Percentiles rank a stretch among this genome's conserved stretches.
Conservation (phyloP, 2,888 invertebrate genomes). For the Syrphus vitripennis region DNA sequence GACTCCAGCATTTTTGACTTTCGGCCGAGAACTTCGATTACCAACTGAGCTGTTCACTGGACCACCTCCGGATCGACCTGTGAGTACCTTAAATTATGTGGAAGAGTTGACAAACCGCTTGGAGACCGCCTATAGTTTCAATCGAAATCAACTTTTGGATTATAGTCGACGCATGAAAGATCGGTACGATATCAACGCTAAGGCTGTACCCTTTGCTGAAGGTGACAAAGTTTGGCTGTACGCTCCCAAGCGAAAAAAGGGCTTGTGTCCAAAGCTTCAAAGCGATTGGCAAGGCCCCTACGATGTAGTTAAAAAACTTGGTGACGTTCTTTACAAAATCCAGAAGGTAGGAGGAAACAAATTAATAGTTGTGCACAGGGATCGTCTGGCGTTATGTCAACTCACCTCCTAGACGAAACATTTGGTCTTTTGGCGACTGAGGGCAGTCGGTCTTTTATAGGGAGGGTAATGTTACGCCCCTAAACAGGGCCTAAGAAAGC, state of each 20-base stretch:
- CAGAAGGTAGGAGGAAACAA: background rate
- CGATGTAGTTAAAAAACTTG: background rate
- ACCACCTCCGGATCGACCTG: slow-evolving; percentile 39
- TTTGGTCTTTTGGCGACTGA: too few relatives aligned
- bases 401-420: background rate
- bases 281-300: background rate
- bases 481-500: too few relatives aligned
- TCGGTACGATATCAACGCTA: background rate
- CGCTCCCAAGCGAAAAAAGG: slow-evolving; percentile 7
- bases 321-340: background rate
- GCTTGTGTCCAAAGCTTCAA: background rate
- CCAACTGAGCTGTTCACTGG: slow-evolving; percentile 72
- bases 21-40: slow-evolving; percentile 68
- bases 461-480: too few relatives aligned
- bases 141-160: background rate
- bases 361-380: background rate
- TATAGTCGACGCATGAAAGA: slow-evolving; percentile 16
- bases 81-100: background rate
- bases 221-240: slow-evolving; percentile 25
- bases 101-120: background rate
- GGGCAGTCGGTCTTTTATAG: too few relatives aligned
- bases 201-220: background rate
- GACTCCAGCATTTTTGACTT: slow-evolving; percentile 65
- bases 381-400: background rate
- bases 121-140: background rate